These are phyloP conservation scores for Mugil cephalus DNA, from an alignment of 2,113 vertebrate species.

Conservation along the genomic window DNA sequence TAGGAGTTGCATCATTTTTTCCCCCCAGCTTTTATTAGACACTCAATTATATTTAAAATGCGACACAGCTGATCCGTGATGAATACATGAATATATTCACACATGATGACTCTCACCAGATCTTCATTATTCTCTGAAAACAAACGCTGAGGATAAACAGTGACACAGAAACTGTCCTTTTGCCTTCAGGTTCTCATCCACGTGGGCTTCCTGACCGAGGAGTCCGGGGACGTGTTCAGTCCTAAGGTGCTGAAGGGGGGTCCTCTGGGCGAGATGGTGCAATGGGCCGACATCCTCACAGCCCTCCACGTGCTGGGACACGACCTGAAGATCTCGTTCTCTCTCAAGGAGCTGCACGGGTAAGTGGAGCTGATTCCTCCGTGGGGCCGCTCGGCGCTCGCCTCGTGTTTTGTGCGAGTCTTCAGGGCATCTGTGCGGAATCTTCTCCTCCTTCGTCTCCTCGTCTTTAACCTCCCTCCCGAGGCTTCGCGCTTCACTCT, in stretches of 20 bases:
- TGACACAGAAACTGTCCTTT: no score
- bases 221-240: constrained; percentile 97
- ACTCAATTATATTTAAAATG: constrained; percentile 25
- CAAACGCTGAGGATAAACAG: no score
- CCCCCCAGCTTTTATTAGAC: constrained; percentile 10
- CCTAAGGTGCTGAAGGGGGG: constrained; percentile 96
- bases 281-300: constrained; percentile 97
- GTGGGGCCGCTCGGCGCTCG: no score
- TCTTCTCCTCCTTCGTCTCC: no score
- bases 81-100: constrained; percentile 32
- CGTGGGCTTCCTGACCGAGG: constrained; percentile 96
- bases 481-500: constrained; percentile 5
- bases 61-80: constrained; percentile 32
- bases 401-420: no score
- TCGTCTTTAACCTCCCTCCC: not conserved
- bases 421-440: no score
- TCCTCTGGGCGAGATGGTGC: constrained; percentile 98
- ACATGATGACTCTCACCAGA: constrained; percentile 14
- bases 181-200: constrained; percentile 91
- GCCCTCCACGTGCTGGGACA: constrained; percentile 94
- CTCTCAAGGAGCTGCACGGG: constrained; percentile 97
- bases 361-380: constrained; percentile 73
- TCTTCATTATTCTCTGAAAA: constrained; percentile 13
- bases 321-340: constrained; percentile 91
- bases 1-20: not conserved